A percentile compares a stretch with the other conserved stretches of the same genome.
Evolutionary conservation across 2,797 vertebrate species (phyloP).

Genomic region (Xenops minutus): DNA sequence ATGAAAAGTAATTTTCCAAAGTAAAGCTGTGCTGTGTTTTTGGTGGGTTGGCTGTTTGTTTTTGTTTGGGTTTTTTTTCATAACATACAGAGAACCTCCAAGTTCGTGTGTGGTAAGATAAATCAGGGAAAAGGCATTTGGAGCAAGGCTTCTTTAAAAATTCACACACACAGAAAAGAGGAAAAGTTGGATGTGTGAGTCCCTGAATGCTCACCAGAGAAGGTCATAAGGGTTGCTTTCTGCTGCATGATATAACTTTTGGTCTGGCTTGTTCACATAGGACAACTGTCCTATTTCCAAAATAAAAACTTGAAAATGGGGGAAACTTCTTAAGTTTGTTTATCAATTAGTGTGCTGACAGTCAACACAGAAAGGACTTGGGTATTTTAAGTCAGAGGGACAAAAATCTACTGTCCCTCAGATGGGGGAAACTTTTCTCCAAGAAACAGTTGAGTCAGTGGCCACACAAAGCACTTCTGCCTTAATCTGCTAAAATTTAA

Average conservation of each 20-base stretch:
- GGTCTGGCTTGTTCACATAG: background rate
- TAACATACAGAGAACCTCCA: background rate
- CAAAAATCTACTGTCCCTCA: background rate
- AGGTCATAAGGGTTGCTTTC: background rate
- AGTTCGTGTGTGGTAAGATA: fast-evolving
- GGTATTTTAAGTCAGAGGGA: background rate
- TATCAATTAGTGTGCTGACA: background rate
- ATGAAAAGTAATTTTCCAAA: background rate
- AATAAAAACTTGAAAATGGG: background rate
- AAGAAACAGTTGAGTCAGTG: background rate
- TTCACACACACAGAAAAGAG: background rate
- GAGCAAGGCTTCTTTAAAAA: background rate
- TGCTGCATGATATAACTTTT: background rate
- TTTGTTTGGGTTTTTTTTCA: background rate
- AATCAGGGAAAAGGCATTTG: background rate
- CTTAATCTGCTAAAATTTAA: background rate
- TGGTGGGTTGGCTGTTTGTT: background rate
- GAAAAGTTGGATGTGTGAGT: background rate
- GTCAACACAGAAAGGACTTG: background rate
- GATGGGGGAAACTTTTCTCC: background rate
- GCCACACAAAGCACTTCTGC: background rate
- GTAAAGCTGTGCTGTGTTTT: background rate
- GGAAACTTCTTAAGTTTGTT: background rate
- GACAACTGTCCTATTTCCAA: background rate
- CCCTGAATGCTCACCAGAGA: background rate